Conservation (phyloP, 2,888 invertebrate species). For the Tethea ocularis region DNA sequence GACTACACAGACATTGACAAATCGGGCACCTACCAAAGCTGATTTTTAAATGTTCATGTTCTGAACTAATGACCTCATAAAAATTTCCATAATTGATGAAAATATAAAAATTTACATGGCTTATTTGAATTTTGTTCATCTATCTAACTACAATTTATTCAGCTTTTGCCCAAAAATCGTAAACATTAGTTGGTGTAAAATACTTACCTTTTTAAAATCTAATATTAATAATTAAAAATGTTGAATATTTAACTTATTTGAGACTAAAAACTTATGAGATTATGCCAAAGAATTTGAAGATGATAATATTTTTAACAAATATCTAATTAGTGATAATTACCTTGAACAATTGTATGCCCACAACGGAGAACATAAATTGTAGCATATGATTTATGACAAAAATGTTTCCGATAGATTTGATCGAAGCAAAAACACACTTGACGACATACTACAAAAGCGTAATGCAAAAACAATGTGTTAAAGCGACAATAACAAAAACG, state of each 20-base stretch:
- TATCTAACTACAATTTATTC: too few species aligned
- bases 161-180: too few species aligned
- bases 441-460: constrained; percentile 94
- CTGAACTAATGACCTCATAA: too few species aligned
- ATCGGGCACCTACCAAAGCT: background rate
- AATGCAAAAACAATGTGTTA: constrained; percentile 33
- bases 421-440: constrained; percentile 99
- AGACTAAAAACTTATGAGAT: too few species aligned
- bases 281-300: background rate
- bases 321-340: constrained; percentile 80
- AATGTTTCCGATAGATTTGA: constrained; percentile 99
- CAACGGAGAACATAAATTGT: constrained; percentile 99
- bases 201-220: too few species aligned
- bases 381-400: constrained; percentile 99
- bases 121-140: too few species aligned
- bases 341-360: constrained; percentile 99
- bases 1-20: constrained; percentile 12
- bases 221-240: too few species aligned
- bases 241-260: too few species aligned
- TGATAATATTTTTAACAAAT: background rate
- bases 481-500: constrained; percentile 48
- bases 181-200: too few species aligned
- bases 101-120: too few species aligned
- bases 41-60: background rate
- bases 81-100: too few species aligned